A percentile compares a stretch with the other conserved stretches of the same genome.
Conservation (phyloP, 2,888 invertebrate species). For the Aphodius sticticus region DNA sequence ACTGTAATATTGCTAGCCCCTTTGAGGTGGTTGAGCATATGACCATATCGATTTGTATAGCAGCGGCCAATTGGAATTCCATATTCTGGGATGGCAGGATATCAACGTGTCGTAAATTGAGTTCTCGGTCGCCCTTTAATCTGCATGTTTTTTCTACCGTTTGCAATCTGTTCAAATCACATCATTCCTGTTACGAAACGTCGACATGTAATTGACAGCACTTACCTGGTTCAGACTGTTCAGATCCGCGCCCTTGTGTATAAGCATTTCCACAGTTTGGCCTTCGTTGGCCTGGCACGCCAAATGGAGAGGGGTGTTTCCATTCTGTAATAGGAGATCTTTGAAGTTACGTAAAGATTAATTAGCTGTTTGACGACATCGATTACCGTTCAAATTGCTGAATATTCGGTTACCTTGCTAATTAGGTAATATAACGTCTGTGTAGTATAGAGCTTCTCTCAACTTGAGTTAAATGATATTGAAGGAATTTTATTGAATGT, state of each 20-base stretch:
- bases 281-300: slow-evolving; percentile 77
- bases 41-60: not conserved
- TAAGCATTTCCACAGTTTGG: slow-evolving; percentile 73
- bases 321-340: slow-evolving; percentile 61
- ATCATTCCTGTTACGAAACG: not conserved
- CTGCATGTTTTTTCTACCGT: not conserved
- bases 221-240: slow-evolving; percentile 77
- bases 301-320: slow-evolving; percentile 78
- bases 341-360: not conserved
- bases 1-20: not conserved
- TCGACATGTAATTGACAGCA: slow-evolving; percentile 32
- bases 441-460: not conserved
- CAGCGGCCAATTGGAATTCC: not conserved
- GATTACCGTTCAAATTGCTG: not conserved
- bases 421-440: not conserved
- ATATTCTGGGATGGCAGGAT: not conserved
- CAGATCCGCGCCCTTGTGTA: slow-evolving; percentile 75
- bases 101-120: slow-evolving; percentile 7
- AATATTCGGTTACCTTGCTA: not conserved
- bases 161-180: not conserved
- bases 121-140: not conserved
- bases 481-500: no score
- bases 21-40: not conserved
- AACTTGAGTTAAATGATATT: no score
- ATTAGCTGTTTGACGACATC: not conserved